phyloP scores from a whole-genome alignment of 1,140 invertebrate species.

The Heliconius congener region DNA sequence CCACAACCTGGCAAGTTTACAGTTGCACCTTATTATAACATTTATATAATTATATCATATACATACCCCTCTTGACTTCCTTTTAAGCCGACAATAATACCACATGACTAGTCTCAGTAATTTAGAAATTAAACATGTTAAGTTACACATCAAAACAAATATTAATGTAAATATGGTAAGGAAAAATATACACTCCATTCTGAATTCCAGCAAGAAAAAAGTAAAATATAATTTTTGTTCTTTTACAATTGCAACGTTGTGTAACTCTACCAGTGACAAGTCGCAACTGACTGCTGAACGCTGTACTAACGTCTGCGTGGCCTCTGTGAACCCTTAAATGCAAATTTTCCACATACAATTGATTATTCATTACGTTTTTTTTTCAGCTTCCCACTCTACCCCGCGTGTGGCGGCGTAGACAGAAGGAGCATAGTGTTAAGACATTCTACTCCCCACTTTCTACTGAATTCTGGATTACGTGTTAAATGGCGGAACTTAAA shows the following conservation, averaged over 20 bases:
- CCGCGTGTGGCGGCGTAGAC: too few species aligned
- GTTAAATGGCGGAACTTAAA: too few species aligned
- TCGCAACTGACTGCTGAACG: not conserved
- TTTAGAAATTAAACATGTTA: not conserved
- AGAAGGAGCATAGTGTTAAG: too few species aligned
- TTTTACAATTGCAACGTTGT: not conserved
- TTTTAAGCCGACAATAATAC: not conserved
- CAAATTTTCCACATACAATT: not conserved
- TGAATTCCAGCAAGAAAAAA: not conserved
- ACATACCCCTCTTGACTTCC: not conserved
- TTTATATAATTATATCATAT: not conserved
- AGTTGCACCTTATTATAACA: not conserved
- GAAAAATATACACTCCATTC: slow-evolving; percentile 6
- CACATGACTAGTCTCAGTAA: not conserved
- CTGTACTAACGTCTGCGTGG: not conserved
- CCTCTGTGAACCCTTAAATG: slow-evolving; percentile 11
- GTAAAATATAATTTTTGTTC: not conserved
- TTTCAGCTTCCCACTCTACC: too few species aligned
- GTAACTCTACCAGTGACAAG: not conserved
- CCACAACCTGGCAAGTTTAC: too few species aligned
- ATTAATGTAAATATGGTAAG: not conserved
- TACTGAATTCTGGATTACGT: too few species aligned
- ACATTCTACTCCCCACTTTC: too few species aligned
- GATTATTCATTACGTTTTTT: not conserved
- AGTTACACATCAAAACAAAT: not conserved